These are phyloP conservation scores for Orthonyx spaldingii DNA, from an alignment of 2,113 vertebrate genomes.

Conservation along the genomic window DNA sequence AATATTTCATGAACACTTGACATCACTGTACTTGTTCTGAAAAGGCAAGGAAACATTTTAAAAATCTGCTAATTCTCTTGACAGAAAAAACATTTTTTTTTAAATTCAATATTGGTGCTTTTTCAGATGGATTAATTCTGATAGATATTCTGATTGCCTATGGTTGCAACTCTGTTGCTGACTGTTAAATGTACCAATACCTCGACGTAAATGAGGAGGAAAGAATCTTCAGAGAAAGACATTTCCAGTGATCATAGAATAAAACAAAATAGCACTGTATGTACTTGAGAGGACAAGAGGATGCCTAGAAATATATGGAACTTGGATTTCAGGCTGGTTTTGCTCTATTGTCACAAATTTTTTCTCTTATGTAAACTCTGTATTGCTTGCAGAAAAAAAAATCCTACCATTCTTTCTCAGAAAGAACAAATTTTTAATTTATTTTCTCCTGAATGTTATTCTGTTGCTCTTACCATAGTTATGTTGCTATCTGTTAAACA, in stretches of 20 bases:
- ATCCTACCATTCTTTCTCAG: not conserved
- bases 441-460: slow-evolving; percentile 19
- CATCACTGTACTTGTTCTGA: not conserved
- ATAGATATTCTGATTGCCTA: not conserved
- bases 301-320: not conserved
- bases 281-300: not conserved
- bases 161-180: not conserved
- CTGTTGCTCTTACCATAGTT: slow-evolving; percentile 7
- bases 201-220: not conserved
- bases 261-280: not conserved
- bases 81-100: not conserved
- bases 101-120: not conserved
- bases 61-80: not conserved
- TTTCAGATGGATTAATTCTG: not conserved
- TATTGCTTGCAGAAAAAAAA: not conserved
- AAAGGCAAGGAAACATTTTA: not conserved
- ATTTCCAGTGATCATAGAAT: not conserved
- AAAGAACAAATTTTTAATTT: slow-evolving; percentile 3
- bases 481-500: slow-evolving; percentile 36
- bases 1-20: not conserved
- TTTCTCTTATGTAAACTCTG: not conserved
- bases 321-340: not conserved
- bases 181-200: not conserved
- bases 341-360: not conserved
- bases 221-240: not conserved